Base-by-base conservation (phyloP, 2,797 vertebrate genomes). In the Cynopterus sphinx region DNA sequence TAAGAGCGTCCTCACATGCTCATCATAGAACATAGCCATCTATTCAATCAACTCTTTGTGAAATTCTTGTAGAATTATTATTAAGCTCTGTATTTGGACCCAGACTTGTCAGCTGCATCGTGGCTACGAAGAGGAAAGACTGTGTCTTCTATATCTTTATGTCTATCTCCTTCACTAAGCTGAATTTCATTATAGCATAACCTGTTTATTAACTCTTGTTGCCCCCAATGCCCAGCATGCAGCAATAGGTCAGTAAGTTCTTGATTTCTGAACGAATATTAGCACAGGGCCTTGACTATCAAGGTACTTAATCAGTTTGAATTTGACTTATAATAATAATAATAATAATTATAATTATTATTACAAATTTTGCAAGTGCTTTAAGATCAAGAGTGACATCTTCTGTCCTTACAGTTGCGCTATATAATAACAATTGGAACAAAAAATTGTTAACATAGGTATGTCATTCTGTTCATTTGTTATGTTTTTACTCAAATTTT, bases 181-280 rank as follows among this genome's bases (percentile, higher is more conserved):
- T 73, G 65, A 59, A 84, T 79, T 79, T 28, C 39, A 3, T 68
- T 59, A 79, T 8, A 71, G 19, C 6, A 81, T 6, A 49, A 65
- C 21, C 61, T 73, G 68, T 89, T 71, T 68, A 31, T 81, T 85
- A 75, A 36, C 15, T 19, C 0, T 46, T 43, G 17, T 51, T 91
- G 89, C 26, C 21, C 13, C 63, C 36, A 78, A 19, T 41, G 57
- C 39, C 11, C 8, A 39, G 21, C 55, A 41, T 12, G 8, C 43
- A 84, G 19, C n/a, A 82, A 9, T 22, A 71, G 41, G 15, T 75
- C 61, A 87, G 71, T 57, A 73, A 71, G 46, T 70, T 84, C 22
- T 90, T 90, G 33, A 65, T 79, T 95, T 87, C 43, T 81, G 36
- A 90, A 67, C 94, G 75, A 84, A 63, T 77, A 71, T 53, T 83